These are phyloP conservation scores for Rhamphomyia laevipes DNA, from an alignment of 2,888 invertebrate species.

Conservation along the genomic window DNA sequence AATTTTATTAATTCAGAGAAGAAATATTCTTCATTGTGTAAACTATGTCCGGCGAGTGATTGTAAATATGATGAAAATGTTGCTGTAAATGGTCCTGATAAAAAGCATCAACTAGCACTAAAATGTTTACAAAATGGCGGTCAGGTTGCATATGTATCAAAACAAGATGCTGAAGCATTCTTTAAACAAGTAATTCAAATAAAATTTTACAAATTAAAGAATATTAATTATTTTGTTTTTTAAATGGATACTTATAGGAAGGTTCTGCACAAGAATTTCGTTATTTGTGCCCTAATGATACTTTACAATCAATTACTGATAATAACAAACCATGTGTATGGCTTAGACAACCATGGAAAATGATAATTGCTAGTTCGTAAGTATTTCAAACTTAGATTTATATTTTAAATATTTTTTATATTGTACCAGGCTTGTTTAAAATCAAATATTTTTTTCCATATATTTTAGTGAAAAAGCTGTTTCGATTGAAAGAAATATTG, in stretches of 20 bases:
- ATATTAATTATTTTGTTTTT: background rate
- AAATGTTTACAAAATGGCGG: conserved; percentile 42
- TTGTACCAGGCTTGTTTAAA: no score
- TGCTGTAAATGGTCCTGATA: background rate
- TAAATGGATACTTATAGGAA: conserved; percentile 3
- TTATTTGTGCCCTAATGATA: conserved; percentile 30
- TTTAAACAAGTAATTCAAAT: conserved; percentile 24
- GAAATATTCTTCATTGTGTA: conserved; percentile 44
- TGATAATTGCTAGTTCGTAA: conserved; percentile 35
- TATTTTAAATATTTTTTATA: background rate
- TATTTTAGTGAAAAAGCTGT: conserved; percentile 16
- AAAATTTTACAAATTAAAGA: background rate
- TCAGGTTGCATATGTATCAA: conserved; percentile 45
- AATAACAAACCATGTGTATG: conserved; percentile 44
- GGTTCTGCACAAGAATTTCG: conserved; percentile 17
- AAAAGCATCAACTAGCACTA: conserved; percentile 40
- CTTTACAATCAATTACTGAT: conserved; percentile 17
- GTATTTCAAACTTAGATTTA: background rate
- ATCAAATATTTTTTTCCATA: background rate
- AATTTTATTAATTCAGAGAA: conserved; percentile 38
- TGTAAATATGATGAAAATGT: conserved; percentile 22
- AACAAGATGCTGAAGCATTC: conserved; percentile 30
- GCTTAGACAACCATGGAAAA: conserved; percentile 49
- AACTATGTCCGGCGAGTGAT: conserved; percentile 24
- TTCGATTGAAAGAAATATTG: conserved; percentile 15